Conservation (phyloP, 2,888 invertebrate genomes). For the Lissonota sp. region DNA sequence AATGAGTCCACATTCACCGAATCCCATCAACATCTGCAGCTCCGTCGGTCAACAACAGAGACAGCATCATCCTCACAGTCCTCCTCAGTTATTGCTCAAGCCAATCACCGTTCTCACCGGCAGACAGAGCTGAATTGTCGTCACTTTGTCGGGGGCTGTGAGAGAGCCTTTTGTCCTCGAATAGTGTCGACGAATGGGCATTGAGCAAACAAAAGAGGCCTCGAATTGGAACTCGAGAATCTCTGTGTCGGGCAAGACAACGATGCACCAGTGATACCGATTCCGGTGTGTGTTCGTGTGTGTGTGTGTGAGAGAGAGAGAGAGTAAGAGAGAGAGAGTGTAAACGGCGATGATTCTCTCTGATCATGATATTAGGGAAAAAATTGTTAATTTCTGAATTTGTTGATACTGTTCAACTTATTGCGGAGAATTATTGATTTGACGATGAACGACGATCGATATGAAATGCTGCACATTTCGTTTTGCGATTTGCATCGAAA, state of each 20-base stretch:
- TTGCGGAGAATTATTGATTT: no score
- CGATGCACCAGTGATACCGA: constrained; percentile 40
- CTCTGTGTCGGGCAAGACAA: constrained; percentile 12
- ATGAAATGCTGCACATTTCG: no score
- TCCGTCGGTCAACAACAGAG: constrained; percentile 83
- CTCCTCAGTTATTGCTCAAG: constrained; percentile 81
- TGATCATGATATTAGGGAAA: no score
- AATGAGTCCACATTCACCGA: constrained; percentile 83
- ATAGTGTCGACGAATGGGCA: constrained; percentile 1
- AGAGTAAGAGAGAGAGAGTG: no score
- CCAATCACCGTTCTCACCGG: constrained; percentile 82
- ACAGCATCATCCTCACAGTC: constrained; percentile 78
- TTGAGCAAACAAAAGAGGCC: constrained; percentile 19
- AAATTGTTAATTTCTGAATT: no score
- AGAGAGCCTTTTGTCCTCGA: constrained; percentile 14
- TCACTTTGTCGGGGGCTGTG: no score
- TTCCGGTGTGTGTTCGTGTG: constrained; percentile 16
- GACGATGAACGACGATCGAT: no score
- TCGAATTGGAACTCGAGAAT: constrained; percentile 57
- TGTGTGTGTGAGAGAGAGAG: neutral
- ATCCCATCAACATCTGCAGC: constrained; percentile 83
- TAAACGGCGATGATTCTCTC: no score
- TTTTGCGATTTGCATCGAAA: no score
- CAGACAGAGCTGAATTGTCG: constrained; percentile 78
- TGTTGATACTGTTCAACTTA: no score